phyloP scores from a whole-genome alignment of 2,888 invertebrate species.

The Copidosoma aretas region DNA sequence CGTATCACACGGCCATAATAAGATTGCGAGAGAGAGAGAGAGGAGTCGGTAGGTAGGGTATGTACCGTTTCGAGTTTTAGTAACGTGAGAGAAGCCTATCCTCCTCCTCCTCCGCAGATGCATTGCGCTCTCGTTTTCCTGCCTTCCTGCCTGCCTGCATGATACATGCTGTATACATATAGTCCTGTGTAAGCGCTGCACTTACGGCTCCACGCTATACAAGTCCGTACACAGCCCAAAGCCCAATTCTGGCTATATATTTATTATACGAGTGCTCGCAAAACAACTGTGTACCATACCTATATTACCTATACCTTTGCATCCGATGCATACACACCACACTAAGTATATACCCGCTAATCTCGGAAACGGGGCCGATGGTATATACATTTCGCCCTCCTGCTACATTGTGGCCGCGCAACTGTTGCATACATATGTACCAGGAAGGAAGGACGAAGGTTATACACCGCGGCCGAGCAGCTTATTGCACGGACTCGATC shows the following conservation, averaged over 20 bases:
- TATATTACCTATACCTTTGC: no score
- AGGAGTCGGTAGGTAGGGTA: background rate
- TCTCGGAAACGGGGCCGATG: slow-evolving; percentile 35
- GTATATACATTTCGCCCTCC: slow-evolving; percentile 14
- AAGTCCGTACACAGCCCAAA: no score
- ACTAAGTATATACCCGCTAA: background rate
- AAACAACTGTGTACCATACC: no score
- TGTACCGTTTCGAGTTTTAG: slow-evolving; percentile 33
- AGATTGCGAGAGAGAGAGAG: slow-evolving; percentile 18
- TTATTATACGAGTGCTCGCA: no score
- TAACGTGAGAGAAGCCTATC: slow-evolving; percentile 39
- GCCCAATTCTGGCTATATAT: no score
- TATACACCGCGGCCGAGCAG: no score
- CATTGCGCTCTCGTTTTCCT: background rate
- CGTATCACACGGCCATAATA: slow-evolving; percentile 14
- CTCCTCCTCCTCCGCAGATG: background rate
- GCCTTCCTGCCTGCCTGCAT: background rate
- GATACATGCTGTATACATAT: no score
- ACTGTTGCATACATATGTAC: background rate
- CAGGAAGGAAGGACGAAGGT: no score
- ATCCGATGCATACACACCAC: no score
- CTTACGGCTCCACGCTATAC: no score
- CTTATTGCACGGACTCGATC: no score
- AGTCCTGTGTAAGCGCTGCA: no score
- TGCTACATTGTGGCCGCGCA: background rate